Percentiles rank a stretch among this genome's conserved stretches.
phyloP scores from a whole-genome alignment of 2,888 invertebrate genomes.

The Zygogramma bicolorata region DNA sequence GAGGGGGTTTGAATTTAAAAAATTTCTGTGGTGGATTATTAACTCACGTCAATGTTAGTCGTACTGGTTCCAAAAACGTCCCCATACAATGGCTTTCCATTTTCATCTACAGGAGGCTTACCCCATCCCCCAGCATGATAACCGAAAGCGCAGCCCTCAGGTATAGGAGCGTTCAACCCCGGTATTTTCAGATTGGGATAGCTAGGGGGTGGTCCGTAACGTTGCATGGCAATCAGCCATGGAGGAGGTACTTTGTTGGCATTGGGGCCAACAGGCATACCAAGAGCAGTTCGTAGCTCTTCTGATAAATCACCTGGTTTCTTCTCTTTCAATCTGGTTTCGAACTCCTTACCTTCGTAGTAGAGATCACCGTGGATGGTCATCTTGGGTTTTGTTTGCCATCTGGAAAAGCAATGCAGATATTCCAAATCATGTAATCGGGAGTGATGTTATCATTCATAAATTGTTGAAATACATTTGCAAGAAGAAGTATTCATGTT shows the following conservation, averaged over 20 bases:
- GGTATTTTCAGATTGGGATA: conserved; percentile 99
- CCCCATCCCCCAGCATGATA: conserved; percentile 99
- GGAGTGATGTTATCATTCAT: too few species aligned
- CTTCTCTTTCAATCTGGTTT: conserved; percentile 96
- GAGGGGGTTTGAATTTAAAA: too few species aligned
- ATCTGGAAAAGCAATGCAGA: too few species aligned
- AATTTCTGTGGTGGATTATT: neutral
- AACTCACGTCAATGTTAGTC: conserved; percentile 77
- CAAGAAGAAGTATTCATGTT: too few species aligned
- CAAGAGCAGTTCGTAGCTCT: conserved; percentile 94
- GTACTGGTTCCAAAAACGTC: conserved; percentile 95
- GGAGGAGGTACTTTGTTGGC: conserved; percentile 91
- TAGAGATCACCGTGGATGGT: conserved; percentile 99
- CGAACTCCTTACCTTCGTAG: conserved; percentile 99
- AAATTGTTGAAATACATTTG: too few species aligned
- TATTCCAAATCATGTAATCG: too few species aligned
- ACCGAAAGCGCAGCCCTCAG: conserved; percentile 97
- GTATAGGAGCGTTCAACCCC: conserved; percentile 97
- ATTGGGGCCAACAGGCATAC: conserved; percentile 98
- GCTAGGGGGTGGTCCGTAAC: conserved; percentile 98
- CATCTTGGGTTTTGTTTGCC: conserved; percentile 99
- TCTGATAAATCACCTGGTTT: conserved; percentile 98
- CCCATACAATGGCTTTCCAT: conserved; percentile 97
- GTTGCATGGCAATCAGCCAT: conserved; percentile 97
- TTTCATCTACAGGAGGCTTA: conserved; percentile 99